Conservation (phyloP, 2,113 vertebrate genomes). For the Nothobranchius kuhntae region DNA sequence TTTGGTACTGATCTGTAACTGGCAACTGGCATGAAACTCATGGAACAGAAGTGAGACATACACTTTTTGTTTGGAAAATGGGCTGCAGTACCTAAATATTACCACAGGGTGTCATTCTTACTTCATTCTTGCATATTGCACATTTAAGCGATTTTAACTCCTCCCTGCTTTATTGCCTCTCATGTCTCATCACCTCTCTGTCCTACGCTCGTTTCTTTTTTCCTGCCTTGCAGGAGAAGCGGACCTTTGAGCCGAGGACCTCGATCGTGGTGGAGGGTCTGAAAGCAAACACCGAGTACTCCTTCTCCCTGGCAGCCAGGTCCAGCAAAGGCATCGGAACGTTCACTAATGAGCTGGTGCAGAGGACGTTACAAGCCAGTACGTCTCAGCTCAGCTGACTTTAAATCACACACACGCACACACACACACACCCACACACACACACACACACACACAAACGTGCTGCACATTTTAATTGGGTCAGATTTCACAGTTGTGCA, state of each 20-base stretch:
- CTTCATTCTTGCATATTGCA: constrained; percentile 10
- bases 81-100: too few relatives aligned
- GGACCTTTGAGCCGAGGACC: constrained; percentile 87
- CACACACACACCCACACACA: background rate
- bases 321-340: constrained; percentile 94
- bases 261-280: constrained; percentile 89
- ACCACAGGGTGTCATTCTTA: too few relatives aligned
- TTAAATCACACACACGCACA: constrained; percentile 9
- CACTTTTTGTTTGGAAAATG: too few relatives aligned
- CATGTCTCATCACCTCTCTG: constrained; percentile 14
- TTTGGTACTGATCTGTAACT: too few relatives aligned
- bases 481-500: constrained; percentile 18
- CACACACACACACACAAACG: background rate
- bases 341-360: constrained; percentile 91
- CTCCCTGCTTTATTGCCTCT: constrained; percentile 25
- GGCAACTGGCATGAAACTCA: too few relatives aligned
- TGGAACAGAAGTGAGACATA: too few relatives aligned
- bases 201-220: constrained; percentile 17
- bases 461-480: constrained; percentile 7
- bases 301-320: constrained; percentile 93
- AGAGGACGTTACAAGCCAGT: constrained; percentile 98
- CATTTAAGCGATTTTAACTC: background rate
- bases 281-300: constrained; percentile 95
- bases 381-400: constrained; percentile 76
- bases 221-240: constrained; percentile 81